phyloP scores from a whole-genome alignment of 2,113 vertebrate genomes.

The Sminthopsis crassicaudata region DNA sequence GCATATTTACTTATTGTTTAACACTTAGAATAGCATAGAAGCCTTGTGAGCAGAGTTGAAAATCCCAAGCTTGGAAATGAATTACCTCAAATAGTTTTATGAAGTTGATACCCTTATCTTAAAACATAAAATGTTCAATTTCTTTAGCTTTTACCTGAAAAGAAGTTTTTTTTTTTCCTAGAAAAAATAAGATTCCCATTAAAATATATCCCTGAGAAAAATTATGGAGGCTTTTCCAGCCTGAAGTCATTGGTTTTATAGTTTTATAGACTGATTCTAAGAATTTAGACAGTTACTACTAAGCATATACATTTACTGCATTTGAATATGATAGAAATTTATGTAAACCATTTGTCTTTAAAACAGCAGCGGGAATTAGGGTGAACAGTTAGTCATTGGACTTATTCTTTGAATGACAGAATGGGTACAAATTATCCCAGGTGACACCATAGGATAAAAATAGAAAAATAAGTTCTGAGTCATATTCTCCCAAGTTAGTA shows the following conservation, averaged over 20 bases:
- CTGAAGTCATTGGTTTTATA: slow-evolving; percentile 9
- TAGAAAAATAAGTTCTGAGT: neutral
- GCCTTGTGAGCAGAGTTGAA: slow-evolving; percentile 29
- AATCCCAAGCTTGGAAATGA: slow-evolving; percentile 30
- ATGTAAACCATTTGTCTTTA: slow-evolving; percentile 49
- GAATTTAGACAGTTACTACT: slow-evolving; percentile 24
- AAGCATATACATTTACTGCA: slow-evolving; percentile 36
- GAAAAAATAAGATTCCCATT: slow-evolving; percentile 9
- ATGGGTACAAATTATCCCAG: slow-evolving; percentile 27
- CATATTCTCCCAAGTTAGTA: neutral
- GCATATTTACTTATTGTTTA: slow-evolving; percentile 27
- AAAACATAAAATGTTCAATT: slow-evolving; percentile 11
- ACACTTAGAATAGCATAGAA: slow-evolving; percentile 24
- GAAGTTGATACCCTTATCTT: slow-evolving; percentile 15
- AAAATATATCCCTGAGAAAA: slow-evolving; percentile 46
- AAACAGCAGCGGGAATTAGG: slow-evolving; percentile 37
- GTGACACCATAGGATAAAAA: neutral
- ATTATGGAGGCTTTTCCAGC: neutral
- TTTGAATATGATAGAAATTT: slow-evolving; percentile 43
- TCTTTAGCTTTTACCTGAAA: slow-evolving; percentile 16
- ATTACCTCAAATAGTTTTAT: slow-evolving; percentile 32
- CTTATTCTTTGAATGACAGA: slow-evolving; percentile 49
- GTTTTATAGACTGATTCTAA: slow-evolving; percentile 17
- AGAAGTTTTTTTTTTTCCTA: slow-evolving; percentile 1
- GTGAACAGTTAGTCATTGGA: slow-evolving; percentile 24